These are phyloP conservation scores for Rhabdophis nuchalis DNA, from an alignment of 2,797 vertebrate genomes.

Conservation along the genomic window DNA sequence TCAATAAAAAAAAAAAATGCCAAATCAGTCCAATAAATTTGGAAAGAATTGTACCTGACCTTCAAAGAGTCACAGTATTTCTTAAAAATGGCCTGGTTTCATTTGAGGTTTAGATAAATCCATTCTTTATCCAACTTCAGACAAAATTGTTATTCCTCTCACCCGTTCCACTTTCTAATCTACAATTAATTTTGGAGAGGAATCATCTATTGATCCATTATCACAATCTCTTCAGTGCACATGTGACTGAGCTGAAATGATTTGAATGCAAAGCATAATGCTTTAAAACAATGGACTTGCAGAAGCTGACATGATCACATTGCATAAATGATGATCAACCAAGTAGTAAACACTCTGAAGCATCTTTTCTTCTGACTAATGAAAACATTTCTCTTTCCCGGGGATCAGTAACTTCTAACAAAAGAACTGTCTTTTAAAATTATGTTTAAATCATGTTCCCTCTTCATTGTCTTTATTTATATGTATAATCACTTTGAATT, in stretches of 20 bases:
- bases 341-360: neutral
- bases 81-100: neutral
- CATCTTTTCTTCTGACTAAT: slow-evolving; percentile 24
- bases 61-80: neutral
- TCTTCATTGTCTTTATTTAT: slow-evolving; percentile 62
- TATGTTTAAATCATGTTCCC: slow-evolving; percentile 76
- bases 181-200: neutral
- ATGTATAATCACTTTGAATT: slow-evolving; percentile 42
- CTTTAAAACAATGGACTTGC: neutral
- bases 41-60: neutral
- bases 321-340: neutral
- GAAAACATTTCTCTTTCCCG: slow-evolving; percentile 49
- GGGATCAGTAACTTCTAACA: slow-evolving; percentile 75
- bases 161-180: neutral
- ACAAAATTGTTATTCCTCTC: neutral
- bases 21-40: neutral
- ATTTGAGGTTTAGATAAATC: neutral
- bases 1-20: too few species aligned
- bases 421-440: slow-evolving; percentile 81
- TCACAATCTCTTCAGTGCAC: neutral
- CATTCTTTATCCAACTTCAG: neutral
- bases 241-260: neutral
- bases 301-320: neutral
- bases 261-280: neutral
- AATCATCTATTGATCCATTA: rapidly evolving